Evolutionary conservation across 2,113 vertebrate genomes (phyloP).

Genomic region (Megalops atlanticus): DNA sequence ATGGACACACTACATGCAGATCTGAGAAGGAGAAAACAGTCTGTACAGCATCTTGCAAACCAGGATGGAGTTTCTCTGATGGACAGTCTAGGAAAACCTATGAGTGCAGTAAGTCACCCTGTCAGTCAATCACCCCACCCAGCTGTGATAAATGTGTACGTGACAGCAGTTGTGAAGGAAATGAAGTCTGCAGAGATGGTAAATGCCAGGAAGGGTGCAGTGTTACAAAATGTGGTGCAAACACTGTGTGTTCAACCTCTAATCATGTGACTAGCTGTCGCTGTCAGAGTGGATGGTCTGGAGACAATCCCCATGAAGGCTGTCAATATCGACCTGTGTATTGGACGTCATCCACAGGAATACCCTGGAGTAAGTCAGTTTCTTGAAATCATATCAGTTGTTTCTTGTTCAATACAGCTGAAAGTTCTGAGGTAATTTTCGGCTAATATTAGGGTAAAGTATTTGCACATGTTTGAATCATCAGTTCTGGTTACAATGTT

Average conservation of each 20-base stretch:
- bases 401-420: no score
- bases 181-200: neutral
- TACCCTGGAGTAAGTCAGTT: no score
- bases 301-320: no score
- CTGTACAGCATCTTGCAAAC: slow-evolving; percentile 8
- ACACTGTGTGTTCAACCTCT: neutral
- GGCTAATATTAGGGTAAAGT: no score
- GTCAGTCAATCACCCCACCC: neutral
- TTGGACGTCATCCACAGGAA: no score
- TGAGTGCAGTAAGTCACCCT: neutral
- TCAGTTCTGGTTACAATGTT: no score
- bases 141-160: neutral
- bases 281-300: neutral
- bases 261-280: neutral
- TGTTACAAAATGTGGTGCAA: neutral
- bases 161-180: neutral
- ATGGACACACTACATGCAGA: neutral
- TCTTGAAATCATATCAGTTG: no score
- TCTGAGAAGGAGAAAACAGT: neutral
- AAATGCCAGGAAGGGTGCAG: slow-evolving; percentile 9
- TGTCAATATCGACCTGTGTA: no score
- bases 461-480: no score
- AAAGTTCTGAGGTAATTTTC: no score
- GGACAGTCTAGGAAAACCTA: neutral
- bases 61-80: neutral